Base-by-base conservation (phyloP, 2,888 invertebrate species). In the Hyalella azteca region DNA sequence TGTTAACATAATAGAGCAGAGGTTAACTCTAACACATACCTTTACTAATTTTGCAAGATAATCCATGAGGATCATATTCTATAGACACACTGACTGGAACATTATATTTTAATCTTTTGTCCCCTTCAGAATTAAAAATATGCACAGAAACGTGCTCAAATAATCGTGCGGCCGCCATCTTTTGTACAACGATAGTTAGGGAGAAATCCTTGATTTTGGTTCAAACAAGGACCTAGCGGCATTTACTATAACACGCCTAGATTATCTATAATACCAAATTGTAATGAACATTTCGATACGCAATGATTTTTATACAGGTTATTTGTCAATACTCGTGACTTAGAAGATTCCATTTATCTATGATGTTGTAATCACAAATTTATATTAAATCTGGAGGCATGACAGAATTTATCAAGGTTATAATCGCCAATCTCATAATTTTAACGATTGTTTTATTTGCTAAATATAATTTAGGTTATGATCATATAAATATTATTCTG, bases 61-160 rank as follows among this genome's bases (percentile, higher is more conserved):
- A 54, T 76, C 84, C 84, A 73, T 84, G 84, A 36, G 84, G 84
- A 54, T 84, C 84, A 82, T 84, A 82, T 73, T 81, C 84, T 41
- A 84, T 76, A 32, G 45, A 54, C 60, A 84, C n/a, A 15, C 79
- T 48, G 15, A 84, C 82, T 29, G 79, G 79, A 1, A 80, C 81
- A 2, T 59, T 59, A 39, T 79, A 84, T 82, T 84, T 84, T 29
- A 75, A 75, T 66, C 66, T 81, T 59, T 77, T 79, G 13, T 36
- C 66, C n/a, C 84, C 82, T 22, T 84, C 84, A 75, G 40, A 45
- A 41, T 75, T 45, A 26, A 75, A 45, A 41, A 75, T 29, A 75
- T 75, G 45, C 41, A 75, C 75, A 4, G 15, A 75, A 75, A 75
- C 75, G 45, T 75, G 40, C 75, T 75, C 75, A 75, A 75, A 75